Evolutionary conservation across 2,113 vertebrate species (phyloP).

Genomic region (Rhizomys pruinosus): DNA sequence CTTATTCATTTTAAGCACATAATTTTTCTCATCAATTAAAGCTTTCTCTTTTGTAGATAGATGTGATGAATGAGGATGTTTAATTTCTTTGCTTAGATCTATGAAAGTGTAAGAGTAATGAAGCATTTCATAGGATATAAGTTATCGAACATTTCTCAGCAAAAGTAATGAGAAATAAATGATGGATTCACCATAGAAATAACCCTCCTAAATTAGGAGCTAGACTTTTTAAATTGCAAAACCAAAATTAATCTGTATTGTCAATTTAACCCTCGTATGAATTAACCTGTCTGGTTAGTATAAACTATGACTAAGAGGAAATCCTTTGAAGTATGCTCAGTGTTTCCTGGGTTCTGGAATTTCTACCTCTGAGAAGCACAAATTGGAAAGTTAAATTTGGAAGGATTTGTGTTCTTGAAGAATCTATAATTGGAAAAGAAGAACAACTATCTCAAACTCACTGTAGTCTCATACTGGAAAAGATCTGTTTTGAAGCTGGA

Average conservation of each 20-base stretch:
- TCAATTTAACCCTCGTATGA: background rate
- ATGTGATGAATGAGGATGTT: constrained; percentile 44
- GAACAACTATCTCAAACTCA: background rate
- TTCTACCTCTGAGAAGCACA: background rate
- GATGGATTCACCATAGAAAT: constrained; percentile 30
- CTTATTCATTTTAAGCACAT: constrained; percentile 57
- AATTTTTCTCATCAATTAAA: constrained; percentile 72
- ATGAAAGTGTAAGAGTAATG: constrained; percentile 30
- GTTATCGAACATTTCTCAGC: constrained; percentile 47
- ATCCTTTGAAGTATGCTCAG: background rate
- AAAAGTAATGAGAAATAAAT: constrained; percentile 54
- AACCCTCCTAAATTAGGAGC: background rate
- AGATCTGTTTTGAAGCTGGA: background rate
- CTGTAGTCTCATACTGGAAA: accelerated
- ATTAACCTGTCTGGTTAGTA: constrained; percentile 12
- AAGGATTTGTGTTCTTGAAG: background rate
- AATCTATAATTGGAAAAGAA: background rate
- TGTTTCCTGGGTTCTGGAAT: background rate
- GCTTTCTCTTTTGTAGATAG: constrained; percentile 50
- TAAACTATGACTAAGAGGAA: constrained; percentile 23
- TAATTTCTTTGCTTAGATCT: constrained; percentile 46
- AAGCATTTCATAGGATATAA: constrained; percentile 31
- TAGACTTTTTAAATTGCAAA: constrained; percentile 24
- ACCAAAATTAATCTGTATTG: background rate
- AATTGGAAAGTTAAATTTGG: background rate